These are phyloP conservation scores for Selenia dentaria DNA, from an alignment of 2,888 invertebrate species.

Conservation along the genomic window DNA sequence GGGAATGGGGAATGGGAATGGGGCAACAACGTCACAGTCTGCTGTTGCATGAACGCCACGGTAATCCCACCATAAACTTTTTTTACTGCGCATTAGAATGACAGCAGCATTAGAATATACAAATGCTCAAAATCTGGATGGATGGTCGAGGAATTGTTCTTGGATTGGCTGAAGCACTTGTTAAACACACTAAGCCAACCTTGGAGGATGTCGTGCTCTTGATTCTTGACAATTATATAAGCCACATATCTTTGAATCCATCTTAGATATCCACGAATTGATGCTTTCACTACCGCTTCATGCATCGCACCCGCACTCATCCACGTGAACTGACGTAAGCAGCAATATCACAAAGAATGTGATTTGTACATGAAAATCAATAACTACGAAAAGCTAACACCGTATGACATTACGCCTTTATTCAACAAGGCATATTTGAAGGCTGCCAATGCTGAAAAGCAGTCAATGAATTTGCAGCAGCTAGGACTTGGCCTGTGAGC, in stretches of 20 bases:
- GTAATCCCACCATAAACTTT: not conserved
- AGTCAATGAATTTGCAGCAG: no score
- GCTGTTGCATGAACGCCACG: constrained; percentile 1
- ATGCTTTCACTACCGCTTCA: constrained; percentile 32
- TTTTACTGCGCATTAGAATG: not conserved
- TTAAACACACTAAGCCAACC: not conserved
- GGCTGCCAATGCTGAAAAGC: not conserved
- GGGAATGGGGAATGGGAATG: no score
- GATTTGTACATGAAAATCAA: constrained; percentile 12
- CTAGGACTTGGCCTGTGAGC: no score
- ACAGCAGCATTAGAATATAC: not conserved
- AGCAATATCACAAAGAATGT: constrained; percentile 20
- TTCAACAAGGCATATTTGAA: constrained; percentile 21
- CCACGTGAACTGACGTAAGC: constrained; percentile 33
- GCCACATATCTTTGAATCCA: not conserved
- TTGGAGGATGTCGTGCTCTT: constrained; percentile 1
- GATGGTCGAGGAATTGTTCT: not conserved
- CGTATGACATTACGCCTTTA: constrained; percentile 25
- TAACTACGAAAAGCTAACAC: constrained; percentile 16
- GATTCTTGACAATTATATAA: not conserved
- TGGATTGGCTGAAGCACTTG: constrained; percentile 1
- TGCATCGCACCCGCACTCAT: constrained; percentile 35
- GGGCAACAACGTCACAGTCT: not conserved
- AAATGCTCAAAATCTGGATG: constrained; percentile 1
- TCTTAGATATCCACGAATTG: not conserved